These are phyloP conservation scores for Spinus pinus DNA, from an alignment of 2,797 vertebrate genomes.

Conservation along the genomic window DNA sequence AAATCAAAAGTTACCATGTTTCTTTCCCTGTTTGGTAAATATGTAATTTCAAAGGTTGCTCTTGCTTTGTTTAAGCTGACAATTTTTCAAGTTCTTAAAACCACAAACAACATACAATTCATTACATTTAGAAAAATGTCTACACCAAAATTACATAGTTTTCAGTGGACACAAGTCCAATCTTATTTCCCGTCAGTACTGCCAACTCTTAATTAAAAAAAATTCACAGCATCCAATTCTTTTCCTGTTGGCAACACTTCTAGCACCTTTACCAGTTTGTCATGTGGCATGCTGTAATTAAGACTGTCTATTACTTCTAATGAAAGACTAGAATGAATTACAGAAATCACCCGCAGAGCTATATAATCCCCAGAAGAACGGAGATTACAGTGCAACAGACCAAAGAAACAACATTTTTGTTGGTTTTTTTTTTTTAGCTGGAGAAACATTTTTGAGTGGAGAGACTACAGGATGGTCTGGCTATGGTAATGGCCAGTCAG, in stretches of 20 bases:
- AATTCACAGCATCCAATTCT: slow-evolving; percentile 61
- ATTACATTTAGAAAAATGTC: slow-evolving; percentile 29
- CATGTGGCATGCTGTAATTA: slow-evolving; percentile 68
- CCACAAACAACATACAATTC: not conserved
- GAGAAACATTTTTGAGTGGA: not conserved
- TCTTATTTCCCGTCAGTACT: slow-evolving; percentile 24
- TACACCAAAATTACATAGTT: slow-evolving; percentile 27
- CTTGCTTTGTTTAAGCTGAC: not conserved
- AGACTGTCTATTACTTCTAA: slow-evolving; percentile 64
- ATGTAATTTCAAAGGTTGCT: not conserved
- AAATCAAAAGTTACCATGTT: not conserved
- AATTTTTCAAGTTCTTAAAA: slow-evolving; percentile 3
- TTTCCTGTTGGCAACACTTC: slow-evolving; percentile 67
- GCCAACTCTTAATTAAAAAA: slow-evolving; percentile 69
- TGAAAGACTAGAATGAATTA: slow-evolving; percentile 64
- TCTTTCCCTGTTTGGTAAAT: not conserved
- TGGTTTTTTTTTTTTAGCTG: not conserved
- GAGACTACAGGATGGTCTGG: not conserved
- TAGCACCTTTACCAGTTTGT: slow-evolving; percentile 67
- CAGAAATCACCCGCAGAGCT: slow-evolving; percentile 59
- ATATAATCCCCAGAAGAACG: slow-evolving; percentile 29
- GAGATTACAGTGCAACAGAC: slow-evolving; percentile 46
- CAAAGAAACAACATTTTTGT: slow-evolving; percentile 1
- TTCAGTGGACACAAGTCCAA: slow-evolving; percentile 45
- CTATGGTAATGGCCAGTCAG: not conserved